These are phyloP conservation scores for Myotis lucifugus DNA, from an alignment of 2,113 vertebrate genomes.

Conservation along the genomic window DNA sequence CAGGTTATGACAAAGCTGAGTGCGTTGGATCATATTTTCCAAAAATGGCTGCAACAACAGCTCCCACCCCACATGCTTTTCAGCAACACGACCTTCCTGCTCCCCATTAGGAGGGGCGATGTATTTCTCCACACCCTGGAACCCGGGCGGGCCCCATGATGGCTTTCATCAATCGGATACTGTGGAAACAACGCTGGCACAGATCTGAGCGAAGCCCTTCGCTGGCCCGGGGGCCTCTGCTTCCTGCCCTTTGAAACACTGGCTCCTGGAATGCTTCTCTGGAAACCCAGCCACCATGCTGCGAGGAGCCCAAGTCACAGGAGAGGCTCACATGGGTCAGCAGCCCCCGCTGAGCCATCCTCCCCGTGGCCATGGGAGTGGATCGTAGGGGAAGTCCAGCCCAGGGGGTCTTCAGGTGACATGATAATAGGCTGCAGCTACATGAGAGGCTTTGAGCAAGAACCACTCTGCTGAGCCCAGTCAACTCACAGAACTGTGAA, in stretches of 20 bases:
- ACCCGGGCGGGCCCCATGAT: not conserved
- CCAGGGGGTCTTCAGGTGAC: not conserved
- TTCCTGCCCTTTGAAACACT: not conserved
- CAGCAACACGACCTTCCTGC: not conserved
- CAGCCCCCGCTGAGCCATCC: not conserved
- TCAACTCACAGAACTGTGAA: not conserved
- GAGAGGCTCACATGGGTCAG: not conserved
- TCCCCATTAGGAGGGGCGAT: not conserved
- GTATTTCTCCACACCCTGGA: not conserved
- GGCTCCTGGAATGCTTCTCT: not conserved
- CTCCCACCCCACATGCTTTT: not conserved
- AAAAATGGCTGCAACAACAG: not conserved
- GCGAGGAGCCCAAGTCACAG: not conserved
- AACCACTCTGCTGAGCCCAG: not conserved
- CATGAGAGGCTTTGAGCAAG: not conserved
- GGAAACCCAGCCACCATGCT: not conserved
- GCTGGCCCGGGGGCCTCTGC: not conserved
- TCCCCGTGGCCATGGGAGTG: rapidly evolving
- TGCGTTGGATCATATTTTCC: not conserved
- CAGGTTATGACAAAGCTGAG: constrained; percentile 14
- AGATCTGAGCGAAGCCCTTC: not conserved
- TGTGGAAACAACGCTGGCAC: not conserved
- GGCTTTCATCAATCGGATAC: not conserved
- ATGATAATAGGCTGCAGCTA: not conserved
- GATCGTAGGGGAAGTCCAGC: not conserved